Evolutionary conservation across 2,888 invertebrate species (phyloP).

Genomic region (Apotomis turbidana): DNA sequence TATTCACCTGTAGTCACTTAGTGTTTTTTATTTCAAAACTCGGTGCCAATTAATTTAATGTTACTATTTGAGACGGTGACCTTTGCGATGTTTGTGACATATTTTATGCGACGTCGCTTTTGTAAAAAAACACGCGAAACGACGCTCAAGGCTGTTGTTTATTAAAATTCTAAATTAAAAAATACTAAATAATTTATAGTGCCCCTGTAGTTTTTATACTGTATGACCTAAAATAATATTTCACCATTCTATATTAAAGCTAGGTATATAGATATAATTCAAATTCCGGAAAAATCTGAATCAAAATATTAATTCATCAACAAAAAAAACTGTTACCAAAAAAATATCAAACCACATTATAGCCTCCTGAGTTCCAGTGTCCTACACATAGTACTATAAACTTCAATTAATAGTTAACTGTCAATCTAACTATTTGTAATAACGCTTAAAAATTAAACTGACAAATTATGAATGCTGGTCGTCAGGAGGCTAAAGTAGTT

Average conservation of each 20-base stretch:
- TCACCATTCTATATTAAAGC: not conserved
- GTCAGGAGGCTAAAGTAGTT: no score
- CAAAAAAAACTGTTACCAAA: no score
- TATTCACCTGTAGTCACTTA: constrained; percentile 18
- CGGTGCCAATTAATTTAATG: constrained; percentile 26
- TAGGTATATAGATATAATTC: not conserved
- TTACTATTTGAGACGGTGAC: constrained; percentile 16
- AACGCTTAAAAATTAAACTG: no score
- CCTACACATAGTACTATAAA: no score
- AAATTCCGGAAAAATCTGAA: no score
- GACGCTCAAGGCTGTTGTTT: not conserved
- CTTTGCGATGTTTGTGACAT: constrained; percentile 20
- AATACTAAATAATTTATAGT: constrained; percentile 4
- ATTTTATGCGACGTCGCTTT: constrained; percentile 3
- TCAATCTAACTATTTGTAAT: no score
- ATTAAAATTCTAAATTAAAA: not conserved
- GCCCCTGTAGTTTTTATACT: not conserved
- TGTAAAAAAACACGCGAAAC: constrained; percentile 7
- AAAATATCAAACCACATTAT: no score
- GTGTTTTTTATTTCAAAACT: constrained; percentile 24
- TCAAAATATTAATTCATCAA: no score
- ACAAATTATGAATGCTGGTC: no score
- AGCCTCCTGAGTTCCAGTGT: no score
- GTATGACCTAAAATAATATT: not conserved
- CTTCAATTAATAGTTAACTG: no score